Base-by-base conservation (phyloP, 2,113 vertebrate species). In the Probosciger aterrimus region DNA sequence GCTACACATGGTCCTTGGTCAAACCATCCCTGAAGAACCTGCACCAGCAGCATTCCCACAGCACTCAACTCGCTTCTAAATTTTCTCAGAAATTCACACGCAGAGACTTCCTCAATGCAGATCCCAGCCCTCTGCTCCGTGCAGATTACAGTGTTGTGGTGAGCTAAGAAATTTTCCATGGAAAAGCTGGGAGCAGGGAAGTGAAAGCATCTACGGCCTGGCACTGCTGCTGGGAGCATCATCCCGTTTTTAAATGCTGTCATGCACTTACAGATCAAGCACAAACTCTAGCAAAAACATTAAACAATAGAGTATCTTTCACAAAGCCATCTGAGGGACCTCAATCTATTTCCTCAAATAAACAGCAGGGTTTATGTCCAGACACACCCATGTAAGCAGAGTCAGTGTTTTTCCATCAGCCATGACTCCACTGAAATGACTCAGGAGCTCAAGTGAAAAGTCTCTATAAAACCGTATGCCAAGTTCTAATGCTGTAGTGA, bases 351-450 rank as follows among this genome's bases (percentile, higher is more conserved):
- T 81, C 64, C 65, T 90, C 27, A 31, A 81, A 86, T 15, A 43
- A 19, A 83, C 0, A 1, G 55, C 13, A 55, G 74, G 69, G 46
- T 90, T 60, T 35, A 13, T 5, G 31, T 20, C 75, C 35, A 1
- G 33, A 64, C 90, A 94, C 18, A 0, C 91, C 86, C 71, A 23
- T 25, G 37, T 27, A 64, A 70, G 74, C 2, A 37, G 37, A 35
- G 63, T 3, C 22, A 1, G 93, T 81, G 73, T 93, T 95, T 95
- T 94, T 97, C 93, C 92, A 92, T 28, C 80, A 86, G 60, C 84
- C n/a, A 7, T 7, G 41, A 75, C 41, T 90, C 79, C 75, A 60
- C 82, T 25, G 28, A 81, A 75, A 78, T 88, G 68, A 92, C 82
- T 94, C 90, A 91, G 64, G 65, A 81, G 63, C n/a, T 43, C 2